These are phyloP conservation scores for Mayetiola destructor DNA, from an alignment of 2,888 invertebrate genomes.

Conservation along the genomic window DNA sequence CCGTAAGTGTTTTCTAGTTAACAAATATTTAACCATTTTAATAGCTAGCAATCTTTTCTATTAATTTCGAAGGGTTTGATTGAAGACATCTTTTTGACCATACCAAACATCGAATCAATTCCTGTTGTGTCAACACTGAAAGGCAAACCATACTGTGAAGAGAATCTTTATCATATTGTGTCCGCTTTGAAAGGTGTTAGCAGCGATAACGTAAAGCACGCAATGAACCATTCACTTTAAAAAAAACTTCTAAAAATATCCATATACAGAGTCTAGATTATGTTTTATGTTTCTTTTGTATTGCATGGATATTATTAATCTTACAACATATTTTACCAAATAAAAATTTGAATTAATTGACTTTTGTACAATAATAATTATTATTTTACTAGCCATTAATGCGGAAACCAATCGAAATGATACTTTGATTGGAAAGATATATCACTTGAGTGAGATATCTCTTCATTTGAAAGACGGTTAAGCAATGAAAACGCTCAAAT, in stretches of 20 bases:
- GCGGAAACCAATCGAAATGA: too few relatives aligned
- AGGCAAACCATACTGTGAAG: slow-evolving; percentile 30
- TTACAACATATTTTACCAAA: too few relatives aligned
- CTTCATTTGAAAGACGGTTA: too few relatives aligned
- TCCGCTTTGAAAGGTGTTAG: slow-evolving; percentile 32
- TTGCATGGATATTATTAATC: too few relatives aligned
- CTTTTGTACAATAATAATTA: too few relatives aligned
- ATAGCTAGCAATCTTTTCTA: neutral
- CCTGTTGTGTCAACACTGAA: slow-evolving; percentile 32
- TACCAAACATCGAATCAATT: slow-evolving; percentile 30
- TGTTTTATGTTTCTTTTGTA: too few relatives aligned
- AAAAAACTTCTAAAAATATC: slow-evolving; percentile 5
- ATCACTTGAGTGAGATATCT: too few relatives aligned
- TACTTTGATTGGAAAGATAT: too few relatives aligned
- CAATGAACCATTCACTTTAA: slow-evolving; percentile 32
- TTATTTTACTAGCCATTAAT: too few relatives aligned
- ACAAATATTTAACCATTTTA: neutral
- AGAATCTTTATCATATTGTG: slow-evolving; percentile 31
- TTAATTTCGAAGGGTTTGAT: slow-evolving; percentile 27
- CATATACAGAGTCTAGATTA: too few relatives aligned
- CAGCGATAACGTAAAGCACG: slow-evolving; percentile 34
- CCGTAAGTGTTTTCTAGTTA: slow-evolving; percentile 23
- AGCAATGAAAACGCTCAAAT: too few relatives aligned
- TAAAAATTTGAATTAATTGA: too few relatives aligned
- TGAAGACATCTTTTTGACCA: slow-evolving; percentile 27